Conservation (phyloP, 2,888 invertebrate species). For the Drosophila kuntzei region DNA sequence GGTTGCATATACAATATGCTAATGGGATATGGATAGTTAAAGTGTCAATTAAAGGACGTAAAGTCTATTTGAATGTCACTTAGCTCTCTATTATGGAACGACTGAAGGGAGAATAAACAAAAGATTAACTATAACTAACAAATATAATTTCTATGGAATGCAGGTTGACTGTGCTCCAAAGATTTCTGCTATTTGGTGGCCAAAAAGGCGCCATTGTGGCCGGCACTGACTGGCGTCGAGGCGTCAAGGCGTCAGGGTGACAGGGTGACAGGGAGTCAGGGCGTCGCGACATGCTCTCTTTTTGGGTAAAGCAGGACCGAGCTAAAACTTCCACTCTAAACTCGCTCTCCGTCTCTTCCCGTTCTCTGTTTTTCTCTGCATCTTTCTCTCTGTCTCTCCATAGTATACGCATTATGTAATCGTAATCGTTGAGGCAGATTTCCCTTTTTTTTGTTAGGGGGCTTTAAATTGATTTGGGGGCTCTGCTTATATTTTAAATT, state of each 20-base stretch:
- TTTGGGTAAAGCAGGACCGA: slow-evolving; percentile 8
- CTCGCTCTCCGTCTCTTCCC: slow-evolving; percentile 9
- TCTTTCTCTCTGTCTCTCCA: slow-evolving; percentile 5
- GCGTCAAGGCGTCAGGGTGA: slow-evolving; percentile 31
- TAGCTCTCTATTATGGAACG: neutral
- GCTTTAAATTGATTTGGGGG: slow-evolving; percentile 23
- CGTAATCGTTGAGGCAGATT: slow-evolving; percentile 72
- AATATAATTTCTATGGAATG: slow-evolving; percentile 1
- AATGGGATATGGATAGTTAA: slow-evolving; percentile 9
- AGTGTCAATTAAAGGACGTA: neutral
- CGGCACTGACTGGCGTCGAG: slow-evolving; percentile 59
- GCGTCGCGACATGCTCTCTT: slow-evolving; percentile 14
- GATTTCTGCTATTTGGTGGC: slow-evolving; percentile 18
- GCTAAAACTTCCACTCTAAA: slow-evolving; percentile 43
- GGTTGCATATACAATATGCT: slow-evolving; percentile 5
- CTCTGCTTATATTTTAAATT: slow-evolving; percentile 9
- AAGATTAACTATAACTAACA: neutral
- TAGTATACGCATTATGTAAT: slow-evolving; percentile 85
- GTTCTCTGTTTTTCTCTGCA: slow-evolving; percentile 1
- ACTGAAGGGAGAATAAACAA: neutral
- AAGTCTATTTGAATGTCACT: neutral
- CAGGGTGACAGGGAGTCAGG: neutral
- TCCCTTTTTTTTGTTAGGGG: slow-evolving; percentile 30
- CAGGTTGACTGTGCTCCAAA: slow-evolving; percentile 17
- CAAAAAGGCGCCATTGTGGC: slow-evolving; percentile 77